Evolutionary conservation across 2,888 invertebrate genomes (phyloP).

Genomic region (Bugula neritina): DNA sequence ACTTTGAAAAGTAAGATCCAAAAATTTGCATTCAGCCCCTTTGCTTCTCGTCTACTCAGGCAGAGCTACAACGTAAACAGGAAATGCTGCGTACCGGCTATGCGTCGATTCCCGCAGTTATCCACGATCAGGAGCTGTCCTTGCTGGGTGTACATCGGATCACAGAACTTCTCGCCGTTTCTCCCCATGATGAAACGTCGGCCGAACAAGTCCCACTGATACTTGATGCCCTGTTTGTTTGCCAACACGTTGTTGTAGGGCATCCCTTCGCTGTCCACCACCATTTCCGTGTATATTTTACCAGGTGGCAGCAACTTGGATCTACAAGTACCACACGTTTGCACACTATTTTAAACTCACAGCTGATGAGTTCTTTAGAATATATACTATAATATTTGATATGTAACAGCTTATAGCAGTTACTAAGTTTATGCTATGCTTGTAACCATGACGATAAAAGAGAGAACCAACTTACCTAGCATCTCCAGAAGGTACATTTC

Average conservation of each 20-base stretch:
- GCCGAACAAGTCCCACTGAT: slow-evolving; percentile 19
- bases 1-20: too few species aligned
- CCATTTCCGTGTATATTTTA: slow-evolving; percentile 2
- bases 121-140: slow-evolving; percentile 13
- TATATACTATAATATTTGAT: too few species aligned
- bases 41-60: too few species aligned
- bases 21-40: too few species aligned
- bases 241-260: slow-evolving; percentile 14
- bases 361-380: too few species aligned
- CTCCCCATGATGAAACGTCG: not conserved
- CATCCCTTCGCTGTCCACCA: not conserved
- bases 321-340: not conserved
- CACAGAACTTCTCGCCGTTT: slow-evolving; percentile 9
- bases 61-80: too few species aligned
- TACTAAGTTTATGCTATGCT: too few species aligned
- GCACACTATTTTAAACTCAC: too few species aligned
- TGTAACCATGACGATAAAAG: too few species aligned
- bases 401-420: too few species aligned
- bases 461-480: not conserved
- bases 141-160: slow-evolving; percentile 12
- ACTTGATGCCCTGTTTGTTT: slow-evolving; percentile 17
- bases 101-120: slow-evolving; percentile 6
- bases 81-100: too few species aligned
- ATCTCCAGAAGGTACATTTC: not conserved
- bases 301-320: not conserved